phyloP scores from a whole-genome alignment of 2,888 invertebrate species.

The Altica lythri region DNA sequence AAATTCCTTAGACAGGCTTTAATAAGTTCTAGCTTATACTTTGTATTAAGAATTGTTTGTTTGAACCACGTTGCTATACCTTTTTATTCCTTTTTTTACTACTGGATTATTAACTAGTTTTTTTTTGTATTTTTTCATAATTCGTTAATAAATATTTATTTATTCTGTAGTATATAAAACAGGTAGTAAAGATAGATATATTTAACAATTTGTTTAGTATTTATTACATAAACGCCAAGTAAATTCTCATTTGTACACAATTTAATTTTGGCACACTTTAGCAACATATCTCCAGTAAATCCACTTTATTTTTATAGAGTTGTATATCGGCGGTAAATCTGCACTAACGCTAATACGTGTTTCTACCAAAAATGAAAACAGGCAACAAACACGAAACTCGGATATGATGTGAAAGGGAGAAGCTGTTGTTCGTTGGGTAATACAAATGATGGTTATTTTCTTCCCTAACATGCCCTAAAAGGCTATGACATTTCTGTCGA shows the following conservation, averaged over 20 bases:
- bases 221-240: too few species aligned
- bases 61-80: too few species aligned
- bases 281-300: constrained; percentile 20
- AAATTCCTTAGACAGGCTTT: too few species aligned
- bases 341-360: constrained; percentile 28
- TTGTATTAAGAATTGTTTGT: too few species aligned
- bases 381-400: constrained; percentile 25
- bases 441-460: constrained; percentile 38
- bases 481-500: constrained; percentile 22
- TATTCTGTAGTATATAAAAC: too few species aligned
- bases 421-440: constrained; percentile 31
- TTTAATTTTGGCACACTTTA: constrained; percentile 23
- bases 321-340: constrained; percentile 29
- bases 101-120: too few species aligned
- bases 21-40: too few species aligned
- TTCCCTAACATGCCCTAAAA: constrained; percentile 31
- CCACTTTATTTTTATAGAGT: constrained; percentile 26
- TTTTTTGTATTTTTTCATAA: too few species aligned
- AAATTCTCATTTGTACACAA: background rate
- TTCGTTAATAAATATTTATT: too few species aligned
- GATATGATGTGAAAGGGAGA: constrained; percentile 29
- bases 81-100: too few species aligned
- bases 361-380: constrained; percentile 27
- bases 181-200: too few species aligned
- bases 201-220: too few species aligned